Evolutionary conservation across 1,140 invertebrate genomes (phyloP).

Genomic region (Camponotus floridanus): DNA sequence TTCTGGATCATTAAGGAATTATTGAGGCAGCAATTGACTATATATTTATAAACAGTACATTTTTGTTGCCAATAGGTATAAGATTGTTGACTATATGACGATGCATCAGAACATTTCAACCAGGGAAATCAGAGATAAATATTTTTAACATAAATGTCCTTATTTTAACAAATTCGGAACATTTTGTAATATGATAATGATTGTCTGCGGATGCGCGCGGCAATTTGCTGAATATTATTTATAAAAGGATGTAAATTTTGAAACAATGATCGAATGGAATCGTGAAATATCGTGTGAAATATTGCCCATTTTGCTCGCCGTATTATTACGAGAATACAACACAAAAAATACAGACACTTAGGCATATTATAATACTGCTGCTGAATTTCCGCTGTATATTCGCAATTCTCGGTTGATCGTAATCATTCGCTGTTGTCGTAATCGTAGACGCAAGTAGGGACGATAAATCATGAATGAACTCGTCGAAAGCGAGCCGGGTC

Average conservation of each 20-base stretch:
- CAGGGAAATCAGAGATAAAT: background rate
- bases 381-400: constrained; percentile 66
- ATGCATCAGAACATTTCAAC: constrained; percentile 10
- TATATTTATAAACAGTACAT: constrained; percentile 9
- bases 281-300: background rate
- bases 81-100: background rate
- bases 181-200: background rate
- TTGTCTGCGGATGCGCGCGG: constrained; percentile 6
- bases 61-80: background rate
- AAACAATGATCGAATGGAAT: background rate
- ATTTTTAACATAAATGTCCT: background rate
- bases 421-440: constrained; percentile 48
- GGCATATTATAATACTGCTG: constrained; percentile 81
- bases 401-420: constrained; percentile 51
- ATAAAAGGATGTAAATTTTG: background rate
- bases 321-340: constrained; percentile 58
- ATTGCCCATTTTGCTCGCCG: background rate
- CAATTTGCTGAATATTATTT: background rate
- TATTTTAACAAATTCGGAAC: background rate
- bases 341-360: constrained; percentile 77
- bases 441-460: constrained; percentile 55
- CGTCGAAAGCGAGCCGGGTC: constrained; percentile 64
- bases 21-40: background rate
- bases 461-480: constrained; percentile 64
- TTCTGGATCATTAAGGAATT: background rate